Conservation (phyloP, 92 coral and sea anemone species). For the Epizoanthus ramosus region DNA sequence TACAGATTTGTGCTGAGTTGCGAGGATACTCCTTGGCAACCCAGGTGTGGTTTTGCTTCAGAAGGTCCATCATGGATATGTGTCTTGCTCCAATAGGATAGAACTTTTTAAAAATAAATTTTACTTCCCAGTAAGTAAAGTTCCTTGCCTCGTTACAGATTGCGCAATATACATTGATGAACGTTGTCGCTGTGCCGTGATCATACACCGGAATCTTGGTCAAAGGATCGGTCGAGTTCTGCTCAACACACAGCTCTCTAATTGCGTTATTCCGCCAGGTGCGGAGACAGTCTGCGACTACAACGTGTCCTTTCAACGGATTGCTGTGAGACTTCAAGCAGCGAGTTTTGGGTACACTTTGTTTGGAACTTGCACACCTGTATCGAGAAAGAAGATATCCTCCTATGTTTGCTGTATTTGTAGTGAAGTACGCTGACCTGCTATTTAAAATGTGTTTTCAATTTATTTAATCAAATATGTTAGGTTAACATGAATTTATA, state of each 20-base stretch:
- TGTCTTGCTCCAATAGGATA: no score
- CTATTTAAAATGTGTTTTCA: no score
- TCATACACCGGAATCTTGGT: slow-evolving; percentile 16
- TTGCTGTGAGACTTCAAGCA: neutral
- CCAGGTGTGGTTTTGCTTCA: neutral
- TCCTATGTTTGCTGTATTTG: neutral
- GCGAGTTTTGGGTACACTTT: no score
- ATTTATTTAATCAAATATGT: no score
- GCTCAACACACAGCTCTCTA: neutral
- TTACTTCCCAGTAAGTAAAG: slow-evolving; percentile 27
- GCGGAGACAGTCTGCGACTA: slow-evolving; percentile 4
- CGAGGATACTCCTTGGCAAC: neutral
- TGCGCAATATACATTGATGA: slow-evolving; percentile 14
- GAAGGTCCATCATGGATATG: neutral
- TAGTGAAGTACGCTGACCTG: no score
- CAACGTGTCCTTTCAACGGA: neutral
- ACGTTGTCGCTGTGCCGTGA: neutral
- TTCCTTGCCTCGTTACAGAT: slow-evolving; percentile 7
- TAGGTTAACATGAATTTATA: no score
- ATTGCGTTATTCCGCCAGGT: neutral
- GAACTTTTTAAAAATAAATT: neutral
- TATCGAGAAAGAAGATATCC: neutral
- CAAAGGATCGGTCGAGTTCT: neutral
- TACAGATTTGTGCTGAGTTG: neutral
- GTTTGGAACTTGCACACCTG: neutral